Conservation (phyloP, 2,797 vertebrate genomes). For the Megalops cyprinoides region DNA sequence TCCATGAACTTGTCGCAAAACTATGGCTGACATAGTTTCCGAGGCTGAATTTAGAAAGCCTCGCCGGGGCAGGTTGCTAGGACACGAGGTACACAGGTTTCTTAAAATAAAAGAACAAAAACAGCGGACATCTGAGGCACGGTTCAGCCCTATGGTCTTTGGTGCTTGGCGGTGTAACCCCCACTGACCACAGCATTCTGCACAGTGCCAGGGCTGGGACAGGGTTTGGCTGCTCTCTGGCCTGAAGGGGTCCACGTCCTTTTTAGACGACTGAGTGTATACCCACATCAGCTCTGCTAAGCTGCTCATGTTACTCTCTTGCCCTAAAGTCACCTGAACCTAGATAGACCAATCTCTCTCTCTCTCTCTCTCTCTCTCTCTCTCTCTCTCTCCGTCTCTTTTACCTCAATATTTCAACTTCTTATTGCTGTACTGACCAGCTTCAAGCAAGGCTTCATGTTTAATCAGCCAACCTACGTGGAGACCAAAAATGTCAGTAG, state of each 20-base stretch:
- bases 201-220: constrained; percentile 46
- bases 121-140: constrained; percentile 31
- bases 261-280: neutral
- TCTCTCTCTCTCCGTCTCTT: neutral
- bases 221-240: constrained; percentile 40
- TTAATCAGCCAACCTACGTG: too few species aligned
- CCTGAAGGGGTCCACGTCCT: neutral
- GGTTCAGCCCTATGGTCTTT: constrained; percentile 57
- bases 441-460: too few species aligned
- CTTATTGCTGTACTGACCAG: too few species aligned
- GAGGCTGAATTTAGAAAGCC: constrained; percentile 57
- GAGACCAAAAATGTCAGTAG: too few species aligned
- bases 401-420: neutral
- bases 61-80: constrained; percentile 56
- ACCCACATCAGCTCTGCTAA: neutral
- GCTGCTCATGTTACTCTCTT: too few species aligned
- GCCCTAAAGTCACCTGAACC: neutral
- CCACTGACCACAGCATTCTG: constrained; percentile 55
- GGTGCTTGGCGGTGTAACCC: constrained; percentile 55
- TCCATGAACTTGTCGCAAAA: neutral
- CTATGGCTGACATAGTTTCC: constrained; percentile 40
- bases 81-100: constrained; percentile 57
- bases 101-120: constrained; percentile 55
- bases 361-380: neutral
- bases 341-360: neutral